Percentiles rank a stretch among this genome's conserved stretches.
phyloP scores from a whole-genome alignment of 2,888 invertebrate species.

The Troides helena region DNA sequence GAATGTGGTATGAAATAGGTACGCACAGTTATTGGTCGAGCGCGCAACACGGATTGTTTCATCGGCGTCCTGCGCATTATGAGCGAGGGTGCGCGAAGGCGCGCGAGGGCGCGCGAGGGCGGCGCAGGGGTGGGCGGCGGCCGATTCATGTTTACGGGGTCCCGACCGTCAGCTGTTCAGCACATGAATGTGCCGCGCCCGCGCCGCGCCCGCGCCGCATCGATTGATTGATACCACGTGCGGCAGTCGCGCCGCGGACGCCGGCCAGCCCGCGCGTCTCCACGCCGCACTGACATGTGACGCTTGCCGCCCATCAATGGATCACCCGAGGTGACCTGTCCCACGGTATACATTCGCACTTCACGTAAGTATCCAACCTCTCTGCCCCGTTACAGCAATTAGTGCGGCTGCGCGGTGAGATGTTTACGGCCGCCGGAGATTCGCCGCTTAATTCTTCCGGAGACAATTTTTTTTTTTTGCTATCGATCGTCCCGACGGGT shows the following conservation, averaged over 20 bases:
- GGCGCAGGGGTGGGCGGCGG: slow-evolving; percentile 38
- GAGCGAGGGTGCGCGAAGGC: slow-evolving; percentile 33
- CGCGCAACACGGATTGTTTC: slow-evolving; percentile 20
- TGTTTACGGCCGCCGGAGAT: slow-evolving; percentile 63
- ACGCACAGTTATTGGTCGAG: slow-evolving; percentile 30
- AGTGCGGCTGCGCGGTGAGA: slow-evolving; percentile 63
- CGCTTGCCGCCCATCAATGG: slow-evolving; percentile 62
- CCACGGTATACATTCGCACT: slow-evolving; percentile 35
- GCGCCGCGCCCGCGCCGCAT: slow-evolving; percentile 54
- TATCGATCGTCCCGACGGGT: slow-evolving; percentile 57
- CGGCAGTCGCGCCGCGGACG: slow-evolving; percentile 62
- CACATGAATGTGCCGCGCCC: slow-evolving; percentile 74
- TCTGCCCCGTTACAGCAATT: slow-evolving; percentile 21
- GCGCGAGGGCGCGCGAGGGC: slow-evolving; percentile 36
- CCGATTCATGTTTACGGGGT: slow-evolving; percentile 77
- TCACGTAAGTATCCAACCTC: slow-evolving; percentile 17
- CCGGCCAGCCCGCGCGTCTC: slow-evolving; percentile 59
- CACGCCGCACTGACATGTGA: slow-evolving; percentile 45
- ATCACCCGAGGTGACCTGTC: slow-evolving; percentile 68
- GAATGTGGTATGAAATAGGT: not conserved
- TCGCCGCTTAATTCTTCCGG: slow-evolving; percentile 53
- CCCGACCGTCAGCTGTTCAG: slow-evolving; percentile 76
- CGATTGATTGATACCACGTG: slow-evolving; percentile 73
- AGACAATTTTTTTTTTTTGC: slow-evolving; percentile 46
- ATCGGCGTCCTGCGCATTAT: slow-evolving; percentile 36